Base-by-base conservation (phyloP, 2,888 invertebrate genomes). In the Cephus pulcher region DNA sequence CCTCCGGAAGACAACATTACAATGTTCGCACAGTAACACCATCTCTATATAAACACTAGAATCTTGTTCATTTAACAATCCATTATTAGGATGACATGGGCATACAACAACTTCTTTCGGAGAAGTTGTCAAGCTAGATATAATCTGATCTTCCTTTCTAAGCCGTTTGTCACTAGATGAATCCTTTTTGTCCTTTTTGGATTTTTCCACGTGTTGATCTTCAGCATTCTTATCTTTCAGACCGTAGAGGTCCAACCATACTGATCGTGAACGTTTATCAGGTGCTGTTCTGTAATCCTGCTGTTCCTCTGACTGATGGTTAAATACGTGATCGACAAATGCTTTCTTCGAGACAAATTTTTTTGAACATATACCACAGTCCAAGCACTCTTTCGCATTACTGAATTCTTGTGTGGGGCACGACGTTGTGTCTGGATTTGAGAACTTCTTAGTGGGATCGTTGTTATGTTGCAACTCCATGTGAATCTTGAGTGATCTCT, bases 1-100 rank as follows among this genome's bases (percentile, higher is more conserved):
- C 15, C 87, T 84, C 11, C 90, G 86, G 34, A 88, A 91, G 2
- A 90, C 74, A 0, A 87, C 84, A 3, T 80, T 82, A 30, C 91
- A 91, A 9, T 79, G 80, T 11, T 85, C 85, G 70, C 91, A 91
- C 0, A 85, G 77, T 1, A 90, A 80, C 1, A 89, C 85, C 85
- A 91, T 86, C 78, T 90, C 91, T 0, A 91, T 89, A 30, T 87
- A 86, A 4, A 90, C 75, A 12, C 82, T 85, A 9, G 56, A 56
- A 56, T 9, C 23, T 56, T 23, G 56, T 2, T 23, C 2, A 56
- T 23, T 56, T 23, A 23, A 23, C 23, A 23, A 9, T 23, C 56
- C 56, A 56, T 56, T 15, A 56, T 56, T 56, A 23, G 56, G 56
- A 56, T 56, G 56, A 56, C 56, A 56, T 6, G 56, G 15, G 23